Evolutionary conservation across 2,113 vertebrate species (phyloP), one percentile per base, ranked within the genome.

Genomic region (Calyptomena viridis): DNA sequence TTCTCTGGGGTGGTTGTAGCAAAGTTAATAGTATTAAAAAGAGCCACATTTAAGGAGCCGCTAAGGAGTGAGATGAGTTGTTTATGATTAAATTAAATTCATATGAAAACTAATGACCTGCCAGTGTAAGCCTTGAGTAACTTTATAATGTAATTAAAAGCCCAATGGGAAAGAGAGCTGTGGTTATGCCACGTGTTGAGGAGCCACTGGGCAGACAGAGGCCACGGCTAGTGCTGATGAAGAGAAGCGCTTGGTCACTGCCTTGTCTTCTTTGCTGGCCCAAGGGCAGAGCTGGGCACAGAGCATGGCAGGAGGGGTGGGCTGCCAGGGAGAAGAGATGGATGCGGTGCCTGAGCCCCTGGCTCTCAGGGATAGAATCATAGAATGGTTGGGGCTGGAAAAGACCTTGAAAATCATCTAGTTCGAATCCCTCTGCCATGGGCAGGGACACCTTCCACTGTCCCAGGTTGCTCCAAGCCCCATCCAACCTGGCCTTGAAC

Each of bases 31-130:
- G 79, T 55, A 21, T 86, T 74, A 83, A 80, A 93, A 90, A 30
- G 73, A 88, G 50, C 59, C 64, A 58, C 60, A 20, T 88, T 91
- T 96, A 89, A 95, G 84, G 58, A 94, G 72, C 90, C 91, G 90
- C 79, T 88, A 93, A 94, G 69, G 89, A 88, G 49, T n/a, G 71
- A 96, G 90, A 94, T 81, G 86, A 90, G 94, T 90, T 95, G 87
- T 90, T 97, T 92, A 87, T 94, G 87, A 93, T 96, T 84, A 88
- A 96, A 96, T 94, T 92, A 93, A 95, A 96, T 94, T 94, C 79
- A 84, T 93, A 81, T 90, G 68, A 89, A 96, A 94, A 76, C 87
- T 82, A 95, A 95, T 93, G 92, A 92, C 87, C 88, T 94, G 88
- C 90, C 72, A 91, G 92, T 35, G 87, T 31, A 69, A 95, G 79